Conservation (phyloP, 2,113 vertebrate species). For the Xenopus borealis region DNA sequence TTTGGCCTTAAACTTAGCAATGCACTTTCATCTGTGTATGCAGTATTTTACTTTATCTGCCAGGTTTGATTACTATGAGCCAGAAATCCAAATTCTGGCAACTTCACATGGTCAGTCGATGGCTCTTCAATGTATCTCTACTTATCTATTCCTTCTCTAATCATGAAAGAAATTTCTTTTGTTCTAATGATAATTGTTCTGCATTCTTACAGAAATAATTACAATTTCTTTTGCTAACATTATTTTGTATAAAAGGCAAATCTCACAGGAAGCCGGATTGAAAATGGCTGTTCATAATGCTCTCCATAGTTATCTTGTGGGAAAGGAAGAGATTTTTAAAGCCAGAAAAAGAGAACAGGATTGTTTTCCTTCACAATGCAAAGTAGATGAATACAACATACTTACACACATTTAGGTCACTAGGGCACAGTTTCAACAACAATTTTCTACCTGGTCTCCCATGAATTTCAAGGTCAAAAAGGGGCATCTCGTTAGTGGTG, state of each 20-base stretch:
- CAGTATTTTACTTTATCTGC: too few species aligned
- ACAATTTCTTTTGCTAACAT: constrained; percentile 14
- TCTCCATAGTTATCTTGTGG: constrained; percentile 24
- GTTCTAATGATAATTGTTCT: too few species aligned
- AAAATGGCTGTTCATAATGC: constrained; percentile 17
- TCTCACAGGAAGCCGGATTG: background rate
- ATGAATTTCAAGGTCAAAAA: constrained; percentile 32
- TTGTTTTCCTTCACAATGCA: constrained; percentile 28
- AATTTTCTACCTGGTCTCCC: constrained; percentile 28
- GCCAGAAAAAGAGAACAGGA: constrained; percentile 3
- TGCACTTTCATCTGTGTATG: too few species aligned
- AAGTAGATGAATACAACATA: constrained; percentile 26
- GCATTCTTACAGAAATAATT: background rate
- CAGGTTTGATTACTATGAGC: too few species aligned
- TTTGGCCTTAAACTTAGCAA: too few species aligned
- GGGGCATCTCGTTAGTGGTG: background rate
- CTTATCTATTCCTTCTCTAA: too few species aligned
- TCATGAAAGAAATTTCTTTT: too few species aligned
- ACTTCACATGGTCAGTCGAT: too few species aligned
- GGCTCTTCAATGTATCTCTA: too few species aligned
- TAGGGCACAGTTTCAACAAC: background rate
- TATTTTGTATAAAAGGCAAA: background rate
- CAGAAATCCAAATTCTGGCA: too few species aligned
- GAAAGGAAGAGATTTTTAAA: constrained; percentile 40
- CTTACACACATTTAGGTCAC: constrained; percentile 37